A percentile compares a stretch with the other conserved stretches of the same genome.
Conservation (phyloP, 2,113 vertebrate genomes). For the Mungos mungo region DNA sequence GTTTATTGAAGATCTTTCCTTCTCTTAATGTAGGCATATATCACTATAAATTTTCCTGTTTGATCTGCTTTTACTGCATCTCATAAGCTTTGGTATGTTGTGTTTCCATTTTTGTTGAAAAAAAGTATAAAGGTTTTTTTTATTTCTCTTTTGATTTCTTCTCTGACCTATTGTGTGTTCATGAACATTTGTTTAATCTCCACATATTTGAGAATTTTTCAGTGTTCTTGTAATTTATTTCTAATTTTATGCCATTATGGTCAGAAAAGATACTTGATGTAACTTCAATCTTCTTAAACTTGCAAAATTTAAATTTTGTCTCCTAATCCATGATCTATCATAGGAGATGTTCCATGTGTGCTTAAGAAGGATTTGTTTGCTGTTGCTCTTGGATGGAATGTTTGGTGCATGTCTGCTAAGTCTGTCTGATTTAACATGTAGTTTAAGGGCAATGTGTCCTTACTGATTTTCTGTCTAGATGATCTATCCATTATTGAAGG, state of each 20-base stretch:
- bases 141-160: neutral
- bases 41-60: neutral
- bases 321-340: neutral
- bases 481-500: neutral
- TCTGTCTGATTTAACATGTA: neutral
- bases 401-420: neutral
- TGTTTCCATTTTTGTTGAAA: neutral
- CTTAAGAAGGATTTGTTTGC: neutral
- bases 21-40: neutral
- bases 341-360: neutral
- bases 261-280: neutral
- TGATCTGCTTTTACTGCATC: neutral
- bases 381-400: neutral
- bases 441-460: neutral
- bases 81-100: neutral
- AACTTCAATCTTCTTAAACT: neutral
- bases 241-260: neutral
- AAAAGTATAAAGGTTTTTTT: neutral
- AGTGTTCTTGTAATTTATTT: neutral
- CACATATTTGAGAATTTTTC: neutral
- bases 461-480: neutral
- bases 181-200: neutral
- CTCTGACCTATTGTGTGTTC: neutral
- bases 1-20: neutral
- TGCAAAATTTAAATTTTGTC: neutral